phyloP scores from a whole-genome alignment of 2,888 invertebrate species.

The Watsonalla binaria region DNA sequence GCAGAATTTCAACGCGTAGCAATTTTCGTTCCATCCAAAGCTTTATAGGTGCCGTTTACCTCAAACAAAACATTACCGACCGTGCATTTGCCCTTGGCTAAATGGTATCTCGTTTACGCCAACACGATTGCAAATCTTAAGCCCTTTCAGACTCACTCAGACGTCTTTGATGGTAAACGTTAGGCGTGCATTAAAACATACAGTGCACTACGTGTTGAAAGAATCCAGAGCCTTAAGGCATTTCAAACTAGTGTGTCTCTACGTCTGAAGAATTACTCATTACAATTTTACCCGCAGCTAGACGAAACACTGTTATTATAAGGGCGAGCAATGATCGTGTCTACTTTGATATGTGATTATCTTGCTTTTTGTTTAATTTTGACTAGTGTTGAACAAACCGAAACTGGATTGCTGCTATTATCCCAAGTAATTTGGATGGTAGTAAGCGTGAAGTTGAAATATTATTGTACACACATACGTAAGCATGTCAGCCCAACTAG shows the following conservation, averaged over 20 bases:
- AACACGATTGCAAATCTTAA: conserved; percentile 65
- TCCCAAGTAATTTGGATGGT: conserved; percentile 21
- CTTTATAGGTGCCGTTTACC: conserved; percentile 40
- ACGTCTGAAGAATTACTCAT: conserved; percentile 52
- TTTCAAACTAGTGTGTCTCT: conserved; percentile 56
- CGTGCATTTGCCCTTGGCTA: conserved; percentile 61
- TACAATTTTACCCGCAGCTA: conserved; percentile 63
- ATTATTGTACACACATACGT: conserved; percentile 1
- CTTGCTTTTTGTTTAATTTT: conserved; percentile 50
- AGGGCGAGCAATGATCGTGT: conserved; percentile 67
- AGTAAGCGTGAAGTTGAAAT: conserved; percentile 1
- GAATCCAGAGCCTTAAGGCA: conserved; percentile 63
- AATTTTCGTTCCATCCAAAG: conserved; percentile 33
- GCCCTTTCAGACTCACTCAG: conserved; percentile 53
- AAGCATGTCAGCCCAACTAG: no score
- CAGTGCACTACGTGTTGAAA: conserved; percentile 73
- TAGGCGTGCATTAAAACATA: conserved; percentile 65
- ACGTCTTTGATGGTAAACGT: conserved; percentile 59
- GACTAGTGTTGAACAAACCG: conserved; percentile 36
- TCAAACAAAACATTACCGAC: conserved; percentile 39
- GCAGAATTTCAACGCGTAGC: not conserved
- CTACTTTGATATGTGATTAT: conserved; percentile 56
- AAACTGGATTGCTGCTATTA: conserved; percentile 33
- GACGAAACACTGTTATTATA: conserved; percentile 70
- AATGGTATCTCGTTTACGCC: conserved; percentile 67